Percentiles rank a stretch among this genome's conserved stretches.
Conservation (phyloP, 1,140 invertebrate genomes). For the Telenomus remus region DNA sequence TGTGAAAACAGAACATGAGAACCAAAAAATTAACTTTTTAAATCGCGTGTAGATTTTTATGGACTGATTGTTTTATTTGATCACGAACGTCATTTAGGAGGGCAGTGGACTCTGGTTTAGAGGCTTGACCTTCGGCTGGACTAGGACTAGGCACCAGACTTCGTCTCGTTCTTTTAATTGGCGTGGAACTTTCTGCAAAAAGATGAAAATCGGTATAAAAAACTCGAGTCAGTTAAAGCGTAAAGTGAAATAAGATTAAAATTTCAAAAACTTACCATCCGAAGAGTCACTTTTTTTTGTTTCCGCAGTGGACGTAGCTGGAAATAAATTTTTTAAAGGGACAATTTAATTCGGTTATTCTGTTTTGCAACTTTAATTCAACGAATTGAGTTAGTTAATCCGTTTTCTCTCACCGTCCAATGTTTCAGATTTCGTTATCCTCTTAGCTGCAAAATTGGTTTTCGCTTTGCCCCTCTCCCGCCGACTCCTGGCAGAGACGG, state of each 20-base stretch:
- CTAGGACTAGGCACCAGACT: conserved; percentile 72
- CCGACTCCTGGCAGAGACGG: conserved; percentile 60
- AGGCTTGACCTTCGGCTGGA: conserved; percentile 72
- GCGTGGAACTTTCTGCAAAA: conserved; percentile 56
- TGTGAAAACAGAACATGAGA: conserved; percentile 29
- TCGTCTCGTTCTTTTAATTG: conserved; percentile 66
- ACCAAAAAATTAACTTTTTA: neutral
- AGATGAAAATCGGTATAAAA: neutral
- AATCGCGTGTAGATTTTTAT: too few species aligned
- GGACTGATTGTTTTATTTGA: too few species aligned
- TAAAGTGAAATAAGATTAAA: too few species aligned
- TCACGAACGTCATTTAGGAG: conserved; percentile 70
- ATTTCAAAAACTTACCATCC: neutral
- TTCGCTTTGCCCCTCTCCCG: conserved; percentile 64
- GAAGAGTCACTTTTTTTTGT: neutral
- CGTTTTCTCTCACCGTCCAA: conserved; percentile 62
- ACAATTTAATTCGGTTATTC: too few species aligned
- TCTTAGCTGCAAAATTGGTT: conserved; percentile 59
- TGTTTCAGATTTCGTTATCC: conserved; percentile 64
- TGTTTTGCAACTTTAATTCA: too few species aligned
- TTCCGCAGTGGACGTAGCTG: neutral
- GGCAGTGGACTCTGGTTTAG: conserved; percentile 74
- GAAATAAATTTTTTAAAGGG: too few species aligned
- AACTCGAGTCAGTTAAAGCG: too few species aligned
- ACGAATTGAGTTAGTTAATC: too few species aligned